Conservation (phyloP, 1,140 invertebrate genomes). For the Solen grandis region DNA sequence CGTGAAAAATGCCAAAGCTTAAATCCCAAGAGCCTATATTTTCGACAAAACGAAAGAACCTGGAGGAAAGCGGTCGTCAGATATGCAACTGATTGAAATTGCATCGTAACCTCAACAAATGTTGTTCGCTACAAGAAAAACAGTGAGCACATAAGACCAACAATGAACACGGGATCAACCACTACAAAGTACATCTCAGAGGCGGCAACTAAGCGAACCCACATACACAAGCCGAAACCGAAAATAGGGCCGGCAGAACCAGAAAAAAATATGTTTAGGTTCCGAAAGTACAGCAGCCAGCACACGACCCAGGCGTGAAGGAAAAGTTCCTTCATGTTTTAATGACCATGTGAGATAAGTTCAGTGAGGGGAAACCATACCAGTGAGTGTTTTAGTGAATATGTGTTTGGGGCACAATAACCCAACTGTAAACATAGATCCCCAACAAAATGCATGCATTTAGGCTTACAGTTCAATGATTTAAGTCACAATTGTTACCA, state of each 20-base stretch:
- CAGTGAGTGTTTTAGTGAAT: neutral
- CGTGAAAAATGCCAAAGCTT: slow-evolving; percentile 10
- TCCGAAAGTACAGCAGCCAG: neutral
- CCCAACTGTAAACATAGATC: neutral
- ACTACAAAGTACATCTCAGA: neutral
- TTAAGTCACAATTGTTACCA: no score
- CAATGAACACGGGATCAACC: neutral
- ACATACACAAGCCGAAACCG: neutral
- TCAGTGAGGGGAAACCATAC: neutral
- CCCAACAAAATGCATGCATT: no score
- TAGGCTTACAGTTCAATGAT: no score
- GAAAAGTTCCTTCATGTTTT: neutral
- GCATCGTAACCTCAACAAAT: neutral
- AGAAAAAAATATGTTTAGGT: neutral
- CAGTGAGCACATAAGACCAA: slow-evolving; percentile 35
- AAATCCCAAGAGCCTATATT: slow-evolving; percentile 43
- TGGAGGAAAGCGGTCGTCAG: slow-evolving; percentile 24
- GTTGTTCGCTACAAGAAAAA: slow-evolving; percentile 15
- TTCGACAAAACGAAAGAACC: slow-evolving; percentile 20
- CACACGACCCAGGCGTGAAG: neutral
- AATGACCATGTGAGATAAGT: slow-evolving; percentile 1
- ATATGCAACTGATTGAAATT: slow-evolving; percentile 9
- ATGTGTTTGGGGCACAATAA: neutral
- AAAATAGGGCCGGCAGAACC: neutral
- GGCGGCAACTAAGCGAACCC: neutral